Percentiles rank a stretch among this genome's conserved stretches.
Evolutionary conservation across 2,113 vertebrate species (phyloP).

Genomic region (Tautogolabrus adspersus): DNA sequence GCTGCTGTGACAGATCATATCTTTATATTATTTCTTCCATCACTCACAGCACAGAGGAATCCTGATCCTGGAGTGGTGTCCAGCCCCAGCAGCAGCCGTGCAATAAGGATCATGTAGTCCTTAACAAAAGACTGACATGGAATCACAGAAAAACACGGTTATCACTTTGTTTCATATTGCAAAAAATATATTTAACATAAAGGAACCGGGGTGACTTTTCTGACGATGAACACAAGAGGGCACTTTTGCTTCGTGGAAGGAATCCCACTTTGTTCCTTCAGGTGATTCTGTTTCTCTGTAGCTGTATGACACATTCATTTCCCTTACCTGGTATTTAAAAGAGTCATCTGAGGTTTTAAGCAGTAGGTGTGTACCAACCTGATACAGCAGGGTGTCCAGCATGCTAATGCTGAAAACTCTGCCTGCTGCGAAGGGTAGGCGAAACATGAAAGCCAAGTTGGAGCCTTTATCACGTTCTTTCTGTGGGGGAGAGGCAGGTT

Average conservation of each 20-base stretch:
- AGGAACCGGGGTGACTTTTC: not conserved
- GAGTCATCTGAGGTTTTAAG: not conserved
- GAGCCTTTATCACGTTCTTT: conserved; percentile 84
- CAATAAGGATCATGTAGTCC: conserved; percentile 98
- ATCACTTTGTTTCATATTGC: not conserved
- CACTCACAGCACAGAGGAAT: conserved; percentile 93
- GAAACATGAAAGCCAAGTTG: conserved; percentile 96
- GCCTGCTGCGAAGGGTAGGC: conserved; percentile 88
- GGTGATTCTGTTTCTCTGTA: conserved; percentile 18
- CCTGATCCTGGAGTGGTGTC: conserved; percentile 95
- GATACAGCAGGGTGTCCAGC: conserved; percentile 80
- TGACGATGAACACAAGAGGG: conserved; percentile 68
- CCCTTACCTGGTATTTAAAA: conserved; percentile 21
- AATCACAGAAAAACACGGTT: conserved; percentile 35
- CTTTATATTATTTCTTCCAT: not conserved
- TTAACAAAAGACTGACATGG: conserved; percentile 95
- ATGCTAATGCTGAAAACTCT: conserved; percentile 82
- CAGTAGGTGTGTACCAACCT: conserved; percentile 64
- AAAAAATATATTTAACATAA: not conserved
- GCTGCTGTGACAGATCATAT: not conserved
- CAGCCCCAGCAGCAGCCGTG: conserved; percentile 91
- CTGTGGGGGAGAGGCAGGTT: conserved; percentile 35
- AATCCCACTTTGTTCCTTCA: not conserved
- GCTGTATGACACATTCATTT: conserved; percentile 18
- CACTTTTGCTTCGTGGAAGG: conserved; percentile 31